phyloP scores from a whole-genome alignment of 2,113 vertebrate genomes.

The Strix uralensis region DNA sequence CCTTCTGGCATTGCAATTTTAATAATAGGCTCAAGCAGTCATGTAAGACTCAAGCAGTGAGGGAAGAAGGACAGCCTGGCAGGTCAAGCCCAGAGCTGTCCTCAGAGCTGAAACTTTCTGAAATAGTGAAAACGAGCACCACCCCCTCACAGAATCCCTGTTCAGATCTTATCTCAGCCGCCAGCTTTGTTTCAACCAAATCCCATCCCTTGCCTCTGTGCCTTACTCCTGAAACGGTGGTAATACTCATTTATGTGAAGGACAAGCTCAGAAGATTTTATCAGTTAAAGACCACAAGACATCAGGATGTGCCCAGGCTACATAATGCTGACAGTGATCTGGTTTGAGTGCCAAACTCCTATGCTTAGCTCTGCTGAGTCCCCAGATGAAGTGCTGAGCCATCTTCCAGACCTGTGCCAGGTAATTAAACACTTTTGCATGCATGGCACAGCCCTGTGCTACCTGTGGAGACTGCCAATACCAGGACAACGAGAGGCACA shows the following conservation, averaged over 20 bases:
- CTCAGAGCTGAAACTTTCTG: neutral
- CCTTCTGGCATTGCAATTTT: neutral
- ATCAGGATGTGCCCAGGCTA: neutral
- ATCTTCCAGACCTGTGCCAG: neutral
- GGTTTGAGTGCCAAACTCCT: neutral
- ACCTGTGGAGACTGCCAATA: neutral
- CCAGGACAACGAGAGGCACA: accelerated
- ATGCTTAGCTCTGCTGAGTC: neutral
- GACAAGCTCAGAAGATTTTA: neutral
- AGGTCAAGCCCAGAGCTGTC: neutral
- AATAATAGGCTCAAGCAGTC: neutral
- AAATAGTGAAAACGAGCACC: neutral
- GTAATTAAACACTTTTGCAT: neutral
- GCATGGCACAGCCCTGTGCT: neutral
- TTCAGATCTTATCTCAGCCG: neutral
- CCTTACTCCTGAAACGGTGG: neutral
- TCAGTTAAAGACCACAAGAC: neutral
- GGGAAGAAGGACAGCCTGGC: neutral
- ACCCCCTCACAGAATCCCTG: neutral
- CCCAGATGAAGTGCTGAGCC: neutral
- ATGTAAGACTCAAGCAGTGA: neutral
- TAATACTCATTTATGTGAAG: neutral
- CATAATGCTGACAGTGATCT: neutral
- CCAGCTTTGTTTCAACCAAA: neutral
- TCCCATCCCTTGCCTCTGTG: neutral